Base-by-base conservation (phyloP, 2,888 invertebrate species). In the Caenorhabditis becei region DNA sequence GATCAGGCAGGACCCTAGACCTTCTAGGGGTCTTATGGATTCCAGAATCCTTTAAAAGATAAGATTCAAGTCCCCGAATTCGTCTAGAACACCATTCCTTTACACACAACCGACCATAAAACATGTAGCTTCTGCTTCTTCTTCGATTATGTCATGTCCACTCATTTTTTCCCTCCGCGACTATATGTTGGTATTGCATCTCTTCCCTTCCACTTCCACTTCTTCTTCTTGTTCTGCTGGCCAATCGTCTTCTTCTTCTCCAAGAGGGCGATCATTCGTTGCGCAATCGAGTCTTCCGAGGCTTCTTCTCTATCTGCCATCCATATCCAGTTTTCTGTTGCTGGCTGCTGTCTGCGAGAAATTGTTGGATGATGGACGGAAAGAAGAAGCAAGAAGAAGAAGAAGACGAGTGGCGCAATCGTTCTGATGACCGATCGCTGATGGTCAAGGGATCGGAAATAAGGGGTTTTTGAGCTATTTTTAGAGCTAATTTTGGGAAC, bases 301-400 rank as follows among this genome's bases (percentile, higher is more conserved):
- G 35, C 35, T 35, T 35, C 35, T 35, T 41, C 7, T 5, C 41
- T 14, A 10, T 41, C 41, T 2, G 14, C 41, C 10, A 41, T 41
- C 41, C 32, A 69, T 69, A 69, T 69, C 69, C 69, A 69, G 69
- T 69, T 69, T n/a, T 69, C 59, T 59, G 35, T 23, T 58, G 67
- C 20, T 5, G 41, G 41, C 41, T 7, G 32, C 32, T 58, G 56
- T 67, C 67, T 67, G 28, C 67, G 67, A 67, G 67, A 67, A 56
- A 58, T 67, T 56, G 56, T 32, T 10, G 32, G 32, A 32, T 32
- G 5, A 32, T 32, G 32, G 32, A 32, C 4, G 10, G 32, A 32
- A 41, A 41, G 41, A 41, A 41, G 41, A 41, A 41, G 41, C 41
- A 41, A 41, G 41, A 41, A 41, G 41, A 41, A 41, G 41, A 41